A percentile compares a stretch with the other conserved stretches of the same genome.
These are phyloP conservation scores for Hydractinia echinata DNA, from an alignment of 30 jellyfish, hydroid and myxozoan species.

Conservation along the genomic window DNA sequence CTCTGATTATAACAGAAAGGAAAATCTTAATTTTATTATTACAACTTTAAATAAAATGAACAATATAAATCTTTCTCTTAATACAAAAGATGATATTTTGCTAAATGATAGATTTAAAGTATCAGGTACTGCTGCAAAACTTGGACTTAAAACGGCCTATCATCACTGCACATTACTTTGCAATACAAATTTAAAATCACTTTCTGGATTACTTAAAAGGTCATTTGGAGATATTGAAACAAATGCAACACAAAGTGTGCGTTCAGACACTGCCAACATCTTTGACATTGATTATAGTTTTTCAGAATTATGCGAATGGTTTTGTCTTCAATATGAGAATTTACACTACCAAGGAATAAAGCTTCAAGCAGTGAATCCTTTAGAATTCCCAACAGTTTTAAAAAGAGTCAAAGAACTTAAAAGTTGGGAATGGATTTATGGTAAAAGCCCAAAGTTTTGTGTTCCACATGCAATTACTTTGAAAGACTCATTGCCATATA, in stretches of 20 bases:
- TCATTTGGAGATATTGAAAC: constrained; percentile 48
- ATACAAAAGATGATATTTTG: constrained; percentile 68
- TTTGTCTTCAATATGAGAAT: constrained; percentile 3
- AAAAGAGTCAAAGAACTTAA: constrained; percentile 28
- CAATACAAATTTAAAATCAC: constrained; percentile 36
- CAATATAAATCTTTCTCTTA: constrained; percentile 27
- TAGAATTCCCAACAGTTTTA: background rate
- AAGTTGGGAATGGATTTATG: constrained; percentile 87
- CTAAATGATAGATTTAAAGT: constrained; percentile 47
- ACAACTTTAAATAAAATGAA: constrained; percentile 21
- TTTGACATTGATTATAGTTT: constrained; percentile 38
- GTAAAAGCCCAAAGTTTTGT: constrained; percentile 83
- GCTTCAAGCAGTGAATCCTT: constrained; percentile 31
- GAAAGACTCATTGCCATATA: background rate
- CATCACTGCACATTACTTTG: constrained; percentile 95
- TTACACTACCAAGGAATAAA: background rate
- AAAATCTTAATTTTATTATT: constrained; percentile 48
- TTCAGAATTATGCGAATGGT: constrained; percentile 25
- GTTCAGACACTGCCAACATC: constrained; percentile 58
- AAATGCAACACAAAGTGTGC: constrained; percentile 81
- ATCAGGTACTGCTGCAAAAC: constrained; percentile 97
- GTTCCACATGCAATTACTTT: background rate
- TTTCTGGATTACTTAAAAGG: constrained; percentile 36
- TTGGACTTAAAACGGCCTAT: constrained; percentile 72
- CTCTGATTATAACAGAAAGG: constrained; percentile 44